Evolutionary conservation across 1,140 invertebrate species (phyloP), one percentile per base, ranked within the genome.

Genomic region (Oryctes rhinoceros): DNA sequence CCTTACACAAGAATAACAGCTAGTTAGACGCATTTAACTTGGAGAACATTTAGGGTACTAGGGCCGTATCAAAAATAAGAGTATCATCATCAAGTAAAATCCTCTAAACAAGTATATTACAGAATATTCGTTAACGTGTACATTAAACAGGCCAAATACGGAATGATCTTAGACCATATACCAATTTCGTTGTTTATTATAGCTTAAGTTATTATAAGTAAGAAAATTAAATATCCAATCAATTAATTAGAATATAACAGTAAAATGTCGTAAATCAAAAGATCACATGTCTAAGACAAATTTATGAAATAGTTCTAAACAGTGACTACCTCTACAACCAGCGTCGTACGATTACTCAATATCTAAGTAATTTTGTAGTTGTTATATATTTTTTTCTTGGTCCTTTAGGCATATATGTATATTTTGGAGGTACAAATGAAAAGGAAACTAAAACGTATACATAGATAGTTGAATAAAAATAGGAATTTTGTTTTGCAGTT

Each of bases 261-360:
- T 67, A 67, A 67, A 67, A 67, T 67, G 65, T 67, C 65, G 81
- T 82, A 79, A 81, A 53, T 80, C 81, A 30, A 84, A 83, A 82
- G n/a, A 82, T 86, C 83, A 84, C 83, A 81, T 80, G 67, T 80
- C 82, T 83, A 83, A 78, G 77, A 59, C 78, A 71, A 81, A 80
- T 80, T 82, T 71, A 81, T 83, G 76, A 78, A 79, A 84, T 79
- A 82, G 80, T 82, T 79, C 82, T 84, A 85, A 83, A 85, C 83
- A 85, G 78, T 82, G 62, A 83, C 39, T 15, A 67, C 81, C 82
- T 83, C 81, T 79, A 35, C 82, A 81, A 83, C 49, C 65, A 48
- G 48, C 35, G 30, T 20, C 4, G 15, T 76, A 48, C 18, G 44
- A 48, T 76, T 13, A 76, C 44, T 76, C 74, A 76, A 76, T 44